Evolutionary conservation across 2,797 vertebrate species (phyloP).

Genomic region (Otus scops): DNA sequence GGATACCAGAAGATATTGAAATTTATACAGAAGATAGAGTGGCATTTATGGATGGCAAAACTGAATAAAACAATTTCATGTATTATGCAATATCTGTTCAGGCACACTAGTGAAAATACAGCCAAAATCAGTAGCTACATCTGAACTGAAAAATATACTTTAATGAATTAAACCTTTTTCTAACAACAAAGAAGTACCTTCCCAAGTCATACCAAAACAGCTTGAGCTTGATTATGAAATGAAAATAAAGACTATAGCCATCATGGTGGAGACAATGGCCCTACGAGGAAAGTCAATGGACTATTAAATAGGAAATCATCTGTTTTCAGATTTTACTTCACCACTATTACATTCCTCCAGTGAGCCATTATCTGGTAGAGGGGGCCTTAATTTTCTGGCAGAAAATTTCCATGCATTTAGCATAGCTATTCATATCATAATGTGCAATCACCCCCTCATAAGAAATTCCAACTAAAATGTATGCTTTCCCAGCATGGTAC

Average conservation of each 20-base stretch:
- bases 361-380: slow-evolving; percentile 67
- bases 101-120: neutral
- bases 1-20: neutral
- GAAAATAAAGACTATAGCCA: slow-evolving; percentile 68
- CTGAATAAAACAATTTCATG: neutral
- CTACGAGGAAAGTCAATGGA: slow-evolving; percentile 85
- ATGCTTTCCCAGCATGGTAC: slow-evolving; percentile 73
- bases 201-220: slow-evolving; percentile 62
- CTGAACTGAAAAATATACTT: neutral
- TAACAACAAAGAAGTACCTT: neutral
- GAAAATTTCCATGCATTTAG: slow-evolving; percentile 72
- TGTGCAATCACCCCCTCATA: slow-evolving; percentile 70
- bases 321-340: slow-evolving; percentile 86
- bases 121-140: neutral
- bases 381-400: slow-evolving; percentile 64
- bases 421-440: slow-evolving; percentile 75
- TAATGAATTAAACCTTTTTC: neutral
- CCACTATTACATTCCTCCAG: slow-evolving; percentile 79
- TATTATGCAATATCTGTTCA: neutral
- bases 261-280: slow-evolving; percentile 70
- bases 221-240: slow-evolving; percentile 72
- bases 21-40: neutral
- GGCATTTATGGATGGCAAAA: neutral
- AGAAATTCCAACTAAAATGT: slow-evolving; percentile 70
- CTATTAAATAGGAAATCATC: slow-evolving; percentile 91